Evolutionary conservation across 2,888 invertebrate species (phyloP), one percentile per base, ranked within the genome.

Genomic region (Amorpha juglandis): DNA sequence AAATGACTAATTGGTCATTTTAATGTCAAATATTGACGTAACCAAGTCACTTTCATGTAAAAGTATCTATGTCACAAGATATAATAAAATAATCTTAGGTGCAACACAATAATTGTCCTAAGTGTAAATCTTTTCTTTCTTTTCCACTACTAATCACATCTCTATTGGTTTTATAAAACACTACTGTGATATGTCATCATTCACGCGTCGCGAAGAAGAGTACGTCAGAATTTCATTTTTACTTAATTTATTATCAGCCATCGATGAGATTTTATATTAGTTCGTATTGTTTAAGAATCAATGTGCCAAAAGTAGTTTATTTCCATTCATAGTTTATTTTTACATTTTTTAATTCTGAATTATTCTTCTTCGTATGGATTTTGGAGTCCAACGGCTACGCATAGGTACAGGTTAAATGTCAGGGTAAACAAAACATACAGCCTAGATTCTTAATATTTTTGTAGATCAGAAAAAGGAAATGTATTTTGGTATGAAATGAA

Each of bases 291-390:
- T 68, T 69, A 71, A 69, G 68, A 69, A 74, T 68, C 66, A 70
- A 80, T 81, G 80, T 82, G 80, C 83, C 83, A 81, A 82, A 82
- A 77, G 47, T 58, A 58, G 58, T 69, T 58, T 62, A 68, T 69
- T 53, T 62, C 67, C 47, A 48, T 47, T 65, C 19, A 47, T 48
- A 65, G 47, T 33, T 47, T 55, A 27, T 55, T 64, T 64, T 27
- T 63, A 62, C 50, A 50, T 50, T 35, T 7, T 35, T n/a, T 7
- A n/a, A 48, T 58, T 58, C 35, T 65, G 47, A 55, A 48, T n/a
- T 48, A 65, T 48, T 65, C 48, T 33, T 58, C 48, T 58, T 38
- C 47, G 47, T 58, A 19, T 38, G 42, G 16, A 42, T 19, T 21
- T 42, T 38, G 38, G 42, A 38, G 58, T 58, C 58, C 38, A 38